phyloP scores from a whole-genome alignment of 2,797 vertebrate species.

The Clarias fuscus region DNA sequence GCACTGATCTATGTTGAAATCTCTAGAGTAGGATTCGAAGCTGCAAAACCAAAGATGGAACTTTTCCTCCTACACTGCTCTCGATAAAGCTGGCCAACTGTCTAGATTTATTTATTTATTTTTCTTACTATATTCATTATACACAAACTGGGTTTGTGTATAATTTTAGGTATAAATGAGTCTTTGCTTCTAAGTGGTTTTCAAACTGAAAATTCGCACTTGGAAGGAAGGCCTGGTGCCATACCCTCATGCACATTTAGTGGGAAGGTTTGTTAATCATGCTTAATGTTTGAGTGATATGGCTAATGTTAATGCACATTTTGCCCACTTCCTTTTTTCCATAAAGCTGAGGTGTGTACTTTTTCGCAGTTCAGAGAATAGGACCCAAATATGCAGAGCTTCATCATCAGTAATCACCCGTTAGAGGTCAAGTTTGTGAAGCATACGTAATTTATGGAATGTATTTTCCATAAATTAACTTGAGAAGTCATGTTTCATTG shows the following conservation, averaged over 20 bases:
- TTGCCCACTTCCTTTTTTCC: not conserved
- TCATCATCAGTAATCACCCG: constrained; percentile 44
- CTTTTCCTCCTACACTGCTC: constrained; percentile 36
- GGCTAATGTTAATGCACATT: not conserved
- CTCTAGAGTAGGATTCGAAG: constrained; percentile 28
- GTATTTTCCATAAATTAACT: constrained; percentile 53
- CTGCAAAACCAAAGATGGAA: constrained; percentile 20
- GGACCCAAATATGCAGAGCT: constrained; percentile 16
- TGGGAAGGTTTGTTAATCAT: not conserved
- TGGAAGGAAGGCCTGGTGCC: not conserved
- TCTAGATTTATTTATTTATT: not conserved
- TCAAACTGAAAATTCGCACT: not conserved
- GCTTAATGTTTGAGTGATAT: not conserved
- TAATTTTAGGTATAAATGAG: constrained; percentile 17
- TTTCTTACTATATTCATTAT: constrained; percentile 7
- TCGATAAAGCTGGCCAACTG: constrained; percentile 27
- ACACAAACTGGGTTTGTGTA: not conserved
- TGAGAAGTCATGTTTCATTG: constrained; percentile 36
- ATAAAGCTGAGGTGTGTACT: constrained; percentile 13
- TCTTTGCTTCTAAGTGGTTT: not conserved
- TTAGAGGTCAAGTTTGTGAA: constrained; percentile 48
- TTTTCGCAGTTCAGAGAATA: constrained; percentile 24
- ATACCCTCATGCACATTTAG: not conserved
- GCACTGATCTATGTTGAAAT: constrained; percentile 11
- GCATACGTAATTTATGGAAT: constrained; percentile 51